Evolutionary conservation across 2,888 invertebrate genomes (phyloP), one percentile per base, ranked within the genome.

Genomic region (Cheilosia grossa): DNA sequence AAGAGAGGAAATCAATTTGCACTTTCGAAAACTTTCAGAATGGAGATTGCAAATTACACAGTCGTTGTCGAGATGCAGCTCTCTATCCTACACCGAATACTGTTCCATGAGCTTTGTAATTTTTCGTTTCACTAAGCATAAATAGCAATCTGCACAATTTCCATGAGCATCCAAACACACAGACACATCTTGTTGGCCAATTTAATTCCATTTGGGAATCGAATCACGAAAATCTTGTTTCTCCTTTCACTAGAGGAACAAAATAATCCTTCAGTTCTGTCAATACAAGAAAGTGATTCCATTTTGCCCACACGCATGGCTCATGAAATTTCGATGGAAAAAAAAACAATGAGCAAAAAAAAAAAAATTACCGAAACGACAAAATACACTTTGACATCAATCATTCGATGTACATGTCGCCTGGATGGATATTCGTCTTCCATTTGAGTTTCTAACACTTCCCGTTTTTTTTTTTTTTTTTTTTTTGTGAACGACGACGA

Each of bases 1-100:
- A 66, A 66, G 59, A 66, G 59, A 63, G 67, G 72, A 63, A 81
- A 85, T 85, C 81, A 77, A 85, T 77, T 85, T 85, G 67, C 75
- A 77, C 80, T 81, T 77, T 49, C 17, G 13, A 24, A 67, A 83
- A 80, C 67, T 69, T 80, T 83, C n/a, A 27, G 66, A 83, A 83
- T 74, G 74, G 44, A 66, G 49, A 74, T 70, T 47, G 61, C 75
- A 72, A 73, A 72, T 47, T 61, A 78, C 72, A 56, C 54, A 77
- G 66, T 56, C 70, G 24, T 59, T 51, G 59, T 51, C 40, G 7
- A 37, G 30, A 42, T 59, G 69, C 69, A 70, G 7, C 33, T 66
- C n/a, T 51, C 21, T 21, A 30, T 24, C 15, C 15, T 10, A 13
- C 19, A 15, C 5, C 21, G 15, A 56, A 33, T 30, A 66, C 61